Evolutionary conservation across 2,113 vertebrate species (phyloP), one percentile per base, ranked within the genome.

Genomic region (Tauraco erythrolophus): DNA sequence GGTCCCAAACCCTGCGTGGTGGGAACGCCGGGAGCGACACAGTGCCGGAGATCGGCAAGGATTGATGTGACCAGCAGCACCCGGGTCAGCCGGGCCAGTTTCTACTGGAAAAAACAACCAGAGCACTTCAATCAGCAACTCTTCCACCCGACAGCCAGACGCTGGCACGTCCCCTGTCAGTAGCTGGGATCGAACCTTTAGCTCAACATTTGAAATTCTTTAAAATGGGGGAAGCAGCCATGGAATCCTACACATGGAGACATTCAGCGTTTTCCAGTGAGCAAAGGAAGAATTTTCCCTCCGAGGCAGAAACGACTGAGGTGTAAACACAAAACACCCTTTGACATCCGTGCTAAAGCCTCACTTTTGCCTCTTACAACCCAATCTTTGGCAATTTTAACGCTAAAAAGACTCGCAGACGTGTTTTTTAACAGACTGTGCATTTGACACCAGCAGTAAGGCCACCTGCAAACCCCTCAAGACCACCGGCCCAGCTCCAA

Each of bases 11-110:
- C 10, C 57, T 23, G 14, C 9, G 3, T 0, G 9, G 35, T 14
- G 41, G 1, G 8, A 37, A 8, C 0, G 2, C 39, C 4, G 46
- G 58, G 12, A 1, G 2, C 1, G 7, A 21, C 7, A 1, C 2
- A 14, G 17, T 0, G 3, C 39, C 7, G 0, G 31, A 10, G 27
- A 15, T 8, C 7, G 1, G 35, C 24, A 6, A 6, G 11, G 4
- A 6, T 21, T 14, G 10, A 28, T 7, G 11, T 2, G n/a, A 30
- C 60, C 22, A 39, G 12, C 28, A 37, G 33, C 17, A 0, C n/a
- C 19, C 3, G 0, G 23, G 12, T 33, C 54, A 2, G 6, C 4
- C 28, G 8, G 11, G 27, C 9, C 9, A 3, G 13, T 3, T 51
- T 11, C 33, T 30, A 30, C 13, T 3, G 1, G 14, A 5, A 60